phyloP scores from a whole-genome alignment of 2,797 vertebrate species.

The Distichodus sexfasciatus region DNA sequence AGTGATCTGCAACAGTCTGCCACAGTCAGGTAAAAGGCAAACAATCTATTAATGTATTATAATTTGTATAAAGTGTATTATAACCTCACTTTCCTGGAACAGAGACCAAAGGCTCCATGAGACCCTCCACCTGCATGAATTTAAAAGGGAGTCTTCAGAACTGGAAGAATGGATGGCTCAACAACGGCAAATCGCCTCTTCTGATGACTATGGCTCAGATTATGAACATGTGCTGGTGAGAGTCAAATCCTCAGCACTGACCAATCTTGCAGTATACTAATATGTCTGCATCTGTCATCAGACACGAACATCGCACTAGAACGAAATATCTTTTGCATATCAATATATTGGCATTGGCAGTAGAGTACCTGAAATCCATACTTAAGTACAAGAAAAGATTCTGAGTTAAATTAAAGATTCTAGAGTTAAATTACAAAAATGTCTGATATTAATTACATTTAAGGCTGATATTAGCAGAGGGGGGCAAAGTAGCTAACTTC shows the following conservation, averaged over 20 bases:
- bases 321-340: too few relatives aligned
- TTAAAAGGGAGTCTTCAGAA: conserved; percentile 75
- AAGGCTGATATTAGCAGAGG: too few relatives aligned
- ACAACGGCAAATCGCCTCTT: conserved; percentile 71
- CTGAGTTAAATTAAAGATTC: too few relatives aligned
- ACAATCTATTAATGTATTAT: background rate
- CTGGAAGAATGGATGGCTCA: conserved; percentile 80
- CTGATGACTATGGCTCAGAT: conserved; percentile 77
- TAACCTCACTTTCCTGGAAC: conserved; percentile 16
- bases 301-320: background rate
- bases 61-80: too few relatives aligned
- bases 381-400: too few relatives aligned
- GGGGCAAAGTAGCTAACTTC: too few relatives aligned
- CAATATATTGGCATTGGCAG: too few relatives aligned
- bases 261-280: background rate
- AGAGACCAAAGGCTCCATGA: conserved; percentile 74
- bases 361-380: too few relatives aligned
- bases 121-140: conserved; percentile 81
- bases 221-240: conserved; percentile 80
- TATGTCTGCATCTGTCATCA: background rate
- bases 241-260: background rate
- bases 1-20: conserved; percentile 72
- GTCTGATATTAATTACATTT: too few relatives aligned
- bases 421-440: too few relatives aligned
- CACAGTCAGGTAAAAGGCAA: conserved; percentile 66